Percentiles rank a stretch among this genome's conserved stretches.
phyloP scores from a whole-genome alignment of 2,888 invertebrate genomes.

The Aricia artaxerxes region DNA sequence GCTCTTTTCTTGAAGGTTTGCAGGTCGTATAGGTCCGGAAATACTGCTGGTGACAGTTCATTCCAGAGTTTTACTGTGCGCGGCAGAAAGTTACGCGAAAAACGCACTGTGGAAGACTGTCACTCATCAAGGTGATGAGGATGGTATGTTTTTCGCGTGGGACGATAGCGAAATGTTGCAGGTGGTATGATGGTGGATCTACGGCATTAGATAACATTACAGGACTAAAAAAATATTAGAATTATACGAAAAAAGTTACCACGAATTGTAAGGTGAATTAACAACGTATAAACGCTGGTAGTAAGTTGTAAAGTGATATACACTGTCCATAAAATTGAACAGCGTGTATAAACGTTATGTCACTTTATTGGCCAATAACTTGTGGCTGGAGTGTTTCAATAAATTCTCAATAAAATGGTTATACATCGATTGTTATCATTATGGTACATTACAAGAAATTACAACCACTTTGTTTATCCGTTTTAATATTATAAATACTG shows the following conservation, averaged over 20 bases:
- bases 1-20: too few species aligned
- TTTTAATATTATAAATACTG: neutral
- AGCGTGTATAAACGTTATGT: constrained; percentile 19
- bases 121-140: too few species aligned
- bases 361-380: constrained; percentile 24
- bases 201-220: too few species aligned
- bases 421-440: constrained; percentile 12
- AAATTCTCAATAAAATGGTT: constrained; percentile 17
- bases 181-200: too few species aligned
- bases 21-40: too few species aligned
- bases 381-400: constrained; percentile 25
- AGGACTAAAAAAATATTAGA: neutral
- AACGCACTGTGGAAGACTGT: too few species aligned
- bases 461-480: neutral
- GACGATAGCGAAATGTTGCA: too few species aligned
- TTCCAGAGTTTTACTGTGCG: too few species aligned
- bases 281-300: constrained; percentile 22
- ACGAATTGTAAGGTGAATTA: constrained; percentile 1
- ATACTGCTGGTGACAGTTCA: too few species aligned
- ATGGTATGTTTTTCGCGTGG: too few species aligned
- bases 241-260: neutral
- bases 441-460: neutral
- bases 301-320: constrained; percentile 26
- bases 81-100: too few species aligned
- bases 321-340: constrained; percentile 27